Conservation (phyloP, 1,140 invertebrate species). For the Drosophila asahinai region DNA sequence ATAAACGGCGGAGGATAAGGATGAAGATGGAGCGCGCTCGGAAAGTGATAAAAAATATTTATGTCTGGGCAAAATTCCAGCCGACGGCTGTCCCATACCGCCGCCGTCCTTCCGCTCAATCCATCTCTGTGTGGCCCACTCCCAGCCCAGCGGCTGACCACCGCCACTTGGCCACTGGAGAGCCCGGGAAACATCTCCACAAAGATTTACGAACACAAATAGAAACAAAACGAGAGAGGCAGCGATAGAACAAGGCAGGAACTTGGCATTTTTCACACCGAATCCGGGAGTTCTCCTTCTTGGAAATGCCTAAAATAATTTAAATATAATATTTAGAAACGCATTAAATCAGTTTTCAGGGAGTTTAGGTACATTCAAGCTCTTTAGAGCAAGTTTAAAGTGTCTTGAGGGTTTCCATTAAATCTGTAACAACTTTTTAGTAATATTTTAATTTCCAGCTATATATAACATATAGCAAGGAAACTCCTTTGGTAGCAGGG, state of each 20-base stretch:
- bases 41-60: constrained; percentile 81
- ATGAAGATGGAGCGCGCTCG: constrained; percentile 23
- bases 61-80: constrained; percentile 61
- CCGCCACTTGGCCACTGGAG: constrained; percentile 10
- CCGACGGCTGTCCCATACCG: constrained; percentile 47
- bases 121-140: background rate
- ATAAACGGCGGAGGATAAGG: constrained; percentile 21
- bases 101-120: background rate
- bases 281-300: background rate
- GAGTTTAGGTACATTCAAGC: too few species aligned
- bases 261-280: background rate
- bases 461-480: background rate
- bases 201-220: constrained; percentile 21
- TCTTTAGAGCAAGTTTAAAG: too few species aligned
- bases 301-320: background rate
- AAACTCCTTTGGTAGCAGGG: background rate
- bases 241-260: background rate
- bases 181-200: background rate
- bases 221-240: background rate
- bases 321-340: background rate
- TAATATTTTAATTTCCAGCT: too few species aligned
- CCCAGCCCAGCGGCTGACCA: constrained; percentile 16
- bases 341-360: background rate
- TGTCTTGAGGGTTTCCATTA: too few species aligned
- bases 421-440: too few species aligned